Base-by-base conservation (phyloP, 2,797 vertebrate species). In the Darevskia nairensis region DNA sequence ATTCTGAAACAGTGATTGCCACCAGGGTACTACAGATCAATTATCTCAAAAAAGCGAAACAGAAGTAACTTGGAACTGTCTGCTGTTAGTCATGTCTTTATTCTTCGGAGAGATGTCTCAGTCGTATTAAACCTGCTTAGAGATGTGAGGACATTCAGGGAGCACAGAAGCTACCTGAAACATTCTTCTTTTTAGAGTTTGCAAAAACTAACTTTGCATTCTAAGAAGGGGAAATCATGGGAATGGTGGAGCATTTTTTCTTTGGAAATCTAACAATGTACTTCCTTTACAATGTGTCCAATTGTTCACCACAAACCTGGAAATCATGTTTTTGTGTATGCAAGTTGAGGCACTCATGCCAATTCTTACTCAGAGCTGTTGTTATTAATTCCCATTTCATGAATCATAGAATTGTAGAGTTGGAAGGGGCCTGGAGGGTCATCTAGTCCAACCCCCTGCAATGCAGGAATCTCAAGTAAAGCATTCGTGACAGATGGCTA, bases 341-440 rank as follows among this genome's bases (percentile, higher is more conserved):
- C 9, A 10, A 91, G 69, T 11, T 55, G 25, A 82, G 91, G 55
- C 13, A 85, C 2, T 74, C 27, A 17, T 23, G 11, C 64, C 69
- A 29, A 9, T 82, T 90, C 75, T 89, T 44, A 69, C 3, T 88
- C 29, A 86, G 6, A 10, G 87, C 15, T 21, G 29, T 85, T 80
- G 59, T 80, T 29, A 69, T 29, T 15, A 10, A 84, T 32, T 84
- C 82, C 46, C 46, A 46, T 25, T 35, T 25, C 21, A 35, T 13
- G 41, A 82, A 15, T 59, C 41, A 44, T 44, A 44, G 41, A 44
- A 44, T 44, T 44, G 41, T 44, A 44, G 41, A 44, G 41, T 44
- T 44, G 41, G 41, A 7, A 44, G 41, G 41, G 41, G 6, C 41
- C 41, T 44, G 41, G 41, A 44, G 41, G 41, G 41, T 44, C 41